Conservation (phyloP, 2,888 invertebrate species). For the Scaptomyza reducta region DNA sequence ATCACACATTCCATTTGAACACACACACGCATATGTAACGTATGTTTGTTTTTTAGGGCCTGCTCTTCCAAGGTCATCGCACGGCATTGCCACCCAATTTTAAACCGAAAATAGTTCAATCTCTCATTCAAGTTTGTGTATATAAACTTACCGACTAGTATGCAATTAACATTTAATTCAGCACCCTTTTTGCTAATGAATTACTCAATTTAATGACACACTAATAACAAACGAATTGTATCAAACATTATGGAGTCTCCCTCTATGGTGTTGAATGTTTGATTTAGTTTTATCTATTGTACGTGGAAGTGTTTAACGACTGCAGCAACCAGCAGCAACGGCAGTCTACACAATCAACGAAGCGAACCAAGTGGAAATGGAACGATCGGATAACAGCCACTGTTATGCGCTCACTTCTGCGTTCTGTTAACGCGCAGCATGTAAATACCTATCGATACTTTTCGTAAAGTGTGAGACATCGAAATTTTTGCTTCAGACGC, state of each 20-base stretch:
- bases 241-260: slow-evolving; percentile 30
- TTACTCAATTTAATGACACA: neutral
- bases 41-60: slow-evolving; percentile 66
- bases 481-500: slow-evolving; percentile 46
- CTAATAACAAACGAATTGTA: neutral
- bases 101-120: slow-evolving; percentile 28
- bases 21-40: slow-evolving; percentile 12
- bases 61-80: slow-evolving; percentile 71
- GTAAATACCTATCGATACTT: slow-evolving; percentile 7
- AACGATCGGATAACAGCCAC: slow-evolving; percentile 30
- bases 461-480: slow-evolving; percentile 7
- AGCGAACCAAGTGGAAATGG: slow-evolving; percentile 18
- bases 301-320: slow-evolving; percentile 30
- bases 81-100: slow-evolving; percentile 61
- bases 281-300: slow-evolving; percentile 21
- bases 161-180: slow-evolving; percentile 21
- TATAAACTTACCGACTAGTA: slow-evolving; percentile 36
- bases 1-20: slow-evolving; percentile 42
- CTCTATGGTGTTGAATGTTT: slow-evolving; percentile 20
- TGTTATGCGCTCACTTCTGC: slow-evolving; percentile 10
- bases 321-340: slow-evolving; percentile 11
- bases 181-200: neutral
- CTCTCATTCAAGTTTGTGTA: slow-evolving; percentile 16
- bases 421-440: slow-evolving; percentile 17
- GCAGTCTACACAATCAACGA: slow-evolving; percentile 20